Evolutionary conservation across 1,140 invertebrate genomes (phyloP).

Genomic region (Camponotus floridanus): DNA sequence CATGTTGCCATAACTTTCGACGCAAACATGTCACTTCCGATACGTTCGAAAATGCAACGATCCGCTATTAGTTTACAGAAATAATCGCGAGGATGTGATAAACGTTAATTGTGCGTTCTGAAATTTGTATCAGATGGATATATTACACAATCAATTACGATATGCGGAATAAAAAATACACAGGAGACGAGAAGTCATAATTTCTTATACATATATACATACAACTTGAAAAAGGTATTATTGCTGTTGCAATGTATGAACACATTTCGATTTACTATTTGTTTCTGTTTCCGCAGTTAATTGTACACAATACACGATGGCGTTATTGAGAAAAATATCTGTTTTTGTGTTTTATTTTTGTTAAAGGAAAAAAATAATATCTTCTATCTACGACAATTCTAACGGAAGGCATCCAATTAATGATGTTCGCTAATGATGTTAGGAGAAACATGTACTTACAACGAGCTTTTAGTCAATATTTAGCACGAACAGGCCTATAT

Average conservation of each 20-base stretch:
- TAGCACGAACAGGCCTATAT: slow-evolving; percentile 23
- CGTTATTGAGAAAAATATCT: neutral
- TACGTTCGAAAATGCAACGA: neutral
- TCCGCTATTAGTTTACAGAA: neutral
- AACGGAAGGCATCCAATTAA: slow-evolving; percentile 64
- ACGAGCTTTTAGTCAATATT: slow-evolving; percentile 35
- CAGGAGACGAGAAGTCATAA: slow-evolving; percentile 13
- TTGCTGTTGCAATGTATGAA: neutral
- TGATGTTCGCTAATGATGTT: slow-evolving; percentile 27
- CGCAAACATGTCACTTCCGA: neutral
- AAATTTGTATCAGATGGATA: slow-evolving; percentile 41
- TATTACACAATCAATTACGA: slow-evolving; percentile 5
- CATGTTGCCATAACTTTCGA: slow-evolving; percentile 18
- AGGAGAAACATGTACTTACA: slow-evolving; percentile 35
- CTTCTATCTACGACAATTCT: slow-evolving; percentile 35
- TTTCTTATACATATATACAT: neutral
- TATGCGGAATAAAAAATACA: slow-evolving; percentile 20
- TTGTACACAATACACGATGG: neutral
- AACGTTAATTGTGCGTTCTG: neutral
- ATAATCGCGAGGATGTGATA: neutral
- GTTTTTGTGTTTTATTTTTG: slow-evolving; percentile 19
- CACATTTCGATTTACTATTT: neutral
- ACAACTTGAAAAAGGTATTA: neutral
- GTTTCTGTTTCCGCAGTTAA: neutral
- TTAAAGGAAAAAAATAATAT: neutral